Base-by-base conservation (phyloP, 2,113 vertebrate genomes). In the Amblyopsis rosae region DNA sequence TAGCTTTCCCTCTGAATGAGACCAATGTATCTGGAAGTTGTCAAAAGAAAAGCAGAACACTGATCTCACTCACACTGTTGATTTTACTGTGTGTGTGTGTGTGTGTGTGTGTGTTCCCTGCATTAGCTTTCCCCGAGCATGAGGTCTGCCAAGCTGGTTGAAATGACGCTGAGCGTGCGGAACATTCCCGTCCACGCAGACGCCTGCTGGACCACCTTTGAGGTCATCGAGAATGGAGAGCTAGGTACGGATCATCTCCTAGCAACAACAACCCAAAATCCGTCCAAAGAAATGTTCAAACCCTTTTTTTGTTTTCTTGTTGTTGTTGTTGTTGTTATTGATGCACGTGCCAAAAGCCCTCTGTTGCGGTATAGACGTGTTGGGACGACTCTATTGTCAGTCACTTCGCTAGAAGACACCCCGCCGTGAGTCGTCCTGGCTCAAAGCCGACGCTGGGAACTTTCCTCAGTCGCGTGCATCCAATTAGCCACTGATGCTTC, bases 191-290 rank as follows among this genome's bases (percentile, higher is more conserved):
- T 91, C 15, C 61, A 67, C 0, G 86, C 89, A 41, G 91, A 90
- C 3, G 94, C 95, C 77, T 63, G 89, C 49, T 99, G 98, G 98
- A 91, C 93, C 70, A 91, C 91, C 19, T 98, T 96, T 90, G 97
- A 98, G 93, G 96, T 96, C 53, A 95, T 98, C 67, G 97, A 98
- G 88, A 96, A 96, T 64, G 98, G 95, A 91, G 97, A 99, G 74
- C 81, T 99, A 35, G 97, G 98, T 99, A 92, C 63, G 93, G 9
- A 15, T 47, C 41, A n/a, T 56, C 46, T 32, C 12, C 4, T 13
- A 4, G 0, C 55, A 19, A 54, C 53, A 9, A 9, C 53, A 13
- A 9, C 15, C 9, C 50, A 13, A 11, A 6, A 26, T 26, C 26
- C 26, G 26, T 26, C 26, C 26, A 26, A 26, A 26, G 26, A 26